phyloP scores from a whole-genome alignment of 1,140 invertebrate species.

The Ostrea denselamellosa region DNA sequence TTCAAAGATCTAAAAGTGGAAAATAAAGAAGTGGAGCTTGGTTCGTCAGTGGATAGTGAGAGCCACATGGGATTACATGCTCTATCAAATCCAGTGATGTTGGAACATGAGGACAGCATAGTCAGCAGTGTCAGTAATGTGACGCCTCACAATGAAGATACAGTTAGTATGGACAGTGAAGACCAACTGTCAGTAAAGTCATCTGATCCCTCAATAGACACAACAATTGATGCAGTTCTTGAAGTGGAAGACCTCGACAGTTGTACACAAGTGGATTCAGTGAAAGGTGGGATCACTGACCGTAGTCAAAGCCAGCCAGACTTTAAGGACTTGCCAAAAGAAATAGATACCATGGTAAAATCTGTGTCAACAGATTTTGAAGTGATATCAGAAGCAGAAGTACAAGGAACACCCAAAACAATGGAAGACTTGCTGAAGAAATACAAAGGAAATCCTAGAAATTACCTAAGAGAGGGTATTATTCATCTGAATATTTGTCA shows the following conservation, averaged over 20 bases:
- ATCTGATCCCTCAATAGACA: constrained; percentile 60
- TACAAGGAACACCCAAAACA: constrained; percentile 69
- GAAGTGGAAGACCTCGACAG: constrained; percentile 62
- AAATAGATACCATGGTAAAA: constrained; percentile 44
- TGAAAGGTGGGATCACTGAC: constrained; percentile 47
- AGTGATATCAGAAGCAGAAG: constrained; percentile 76
- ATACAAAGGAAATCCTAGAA: constrained; percentile 68
- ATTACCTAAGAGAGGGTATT: constrained; percentile 73
- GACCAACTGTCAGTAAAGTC: constrained; percentile 54
- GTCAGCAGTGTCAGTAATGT: constrained; percentile 72
- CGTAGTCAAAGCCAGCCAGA: constrained; percentile 61
- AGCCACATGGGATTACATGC: constrained; percentile 58
- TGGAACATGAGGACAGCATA: constrained; percentile 57
- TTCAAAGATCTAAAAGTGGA: constrained; percentile 72
- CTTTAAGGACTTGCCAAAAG: constrained; percentile 54
- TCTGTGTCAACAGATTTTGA: constrained; percentile 89
- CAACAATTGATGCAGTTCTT: constrained; percentile 64
- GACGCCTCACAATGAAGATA: constrained; percentile 54
- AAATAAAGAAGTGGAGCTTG: constrained; percentile 68
- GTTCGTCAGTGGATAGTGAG: constrained; percentile 74
- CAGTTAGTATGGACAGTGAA: constrained; percentile 53
- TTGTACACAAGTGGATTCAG: constrained; percentile 54
- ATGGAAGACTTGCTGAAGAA: constrained; percentile 67
- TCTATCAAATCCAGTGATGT: constrained; percentile 46
- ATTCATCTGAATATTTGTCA: background rate